Percentiles rank a stretch among this genome's conserved stretches.
These are phyloP conservation scores for Cydia strobilella DNA, from an alignment of 1,140 invertebrate genomes.

Conservation along the genomic window DNA sequence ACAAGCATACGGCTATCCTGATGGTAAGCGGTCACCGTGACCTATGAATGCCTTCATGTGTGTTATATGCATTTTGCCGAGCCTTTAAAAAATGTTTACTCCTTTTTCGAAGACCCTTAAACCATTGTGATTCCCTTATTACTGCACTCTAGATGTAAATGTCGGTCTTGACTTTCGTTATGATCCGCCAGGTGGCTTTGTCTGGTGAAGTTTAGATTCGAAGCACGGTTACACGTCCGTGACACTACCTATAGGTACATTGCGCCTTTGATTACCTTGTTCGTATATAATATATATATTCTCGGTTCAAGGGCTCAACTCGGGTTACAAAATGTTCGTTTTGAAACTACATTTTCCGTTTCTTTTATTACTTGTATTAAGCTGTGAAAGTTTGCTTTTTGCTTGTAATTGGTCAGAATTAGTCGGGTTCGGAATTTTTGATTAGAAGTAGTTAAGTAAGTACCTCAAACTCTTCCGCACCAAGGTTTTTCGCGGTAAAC, in stretches of 20 bases:
- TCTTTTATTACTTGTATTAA: no score
- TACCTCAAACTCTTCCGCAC: not conserved
- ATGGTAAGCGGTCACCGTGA: no score
- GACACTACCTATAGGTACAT: not conserved
- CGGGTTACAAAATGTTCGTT: not conserved
- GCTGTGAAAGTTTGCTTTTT: not conserved
- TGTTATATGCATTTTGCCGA: no score
- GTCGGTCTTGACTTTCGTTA: constrained; percentile 27
- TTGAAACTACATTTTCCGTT: not conserved
- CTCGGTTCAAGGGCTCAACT: not conserved
- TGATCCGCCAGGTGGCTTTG: constrained; percentile 28
- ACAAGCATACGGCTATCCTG: no score
- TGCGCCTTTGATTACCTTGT: constrained; percentile 16
- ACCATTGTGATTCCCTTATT: constrained; percentile 27
- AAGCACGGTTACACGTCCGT: constrained; percentile 11
- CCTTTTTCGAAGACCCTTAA: not conserved
- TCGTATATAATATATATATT: not conserved
- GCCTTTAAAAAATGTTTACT: not conserved
- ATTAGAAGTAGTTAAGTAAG: not conserved
- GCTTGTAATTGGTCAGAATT: not conserved
- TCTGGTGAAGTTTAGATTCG: constrained; percentile 10
- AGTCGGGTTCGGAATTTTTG: not conserved
- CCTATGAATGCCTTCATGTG: no score
- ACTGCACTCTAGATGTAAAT: constrained; percentile 28
- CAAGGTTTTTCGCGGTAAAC: not conserved